Evolutionary conservation across 2,797 vertebrate species (phyloP), one percentile per base, ranked within the genome.

Genomic region (Rhinogobio ventralis): DNA sequence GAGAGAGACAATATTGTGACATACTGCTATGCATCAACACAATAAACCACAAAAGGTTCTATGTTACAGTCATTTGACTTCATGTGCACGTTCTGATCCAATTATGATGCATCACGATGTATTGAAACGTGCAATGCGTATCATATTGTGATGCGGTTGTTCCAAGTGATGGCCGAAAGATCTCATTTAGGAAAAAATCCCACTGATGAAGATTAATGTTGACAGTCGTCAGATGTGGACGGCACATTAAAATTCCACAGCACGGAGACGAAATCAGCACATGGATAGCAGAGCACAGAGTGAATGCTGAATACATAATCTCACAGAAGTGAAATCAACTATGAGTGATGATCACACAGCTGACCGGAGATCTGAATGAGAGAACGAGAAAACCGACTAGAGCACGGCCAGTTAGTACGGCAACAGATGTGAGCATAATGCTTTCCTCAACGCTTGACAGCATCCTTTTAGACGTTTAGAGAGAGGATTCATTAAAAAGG

Each of bases 341-440:
- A 39, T 57, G 67, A 81, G 17, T 28, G 51, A 69, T 81, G 68
- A 81, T 81, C 36, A 81, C 60, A 79, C 67, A 60, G 67, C n/a
- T 81, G 49, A 81, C 10, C 10, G 51, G 60, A 79, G 69, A 82
- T 62, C 14, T n/a, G 55, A 82, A 72, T n/a, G 39, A 36, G 30
- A 67, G 64, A 80, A 80, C 7, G 19, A 71, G 79, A 60, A n/a
- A 7, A 45, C 36, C 15, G 53, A 46, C 13, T 42, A 60, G 42
- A 82, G 42, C 53, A 17, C 1, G 53, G 67, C 25, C 51, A 23
- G 67, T 82, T 72, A 72, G 51, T 6, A 7, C 53, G 9, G 42
- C 53, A 57, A 72, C 67, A 45, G 67, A 72, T 81, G 67, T 6
- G 25, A 33, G 53, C 53, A 60, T 60, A 81, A 72, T 57, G 51